Evolutionary conservation across 1,140 invertebrate genomes (phyloP).

Genomic region (Hyles euphorbiae): DNA sequence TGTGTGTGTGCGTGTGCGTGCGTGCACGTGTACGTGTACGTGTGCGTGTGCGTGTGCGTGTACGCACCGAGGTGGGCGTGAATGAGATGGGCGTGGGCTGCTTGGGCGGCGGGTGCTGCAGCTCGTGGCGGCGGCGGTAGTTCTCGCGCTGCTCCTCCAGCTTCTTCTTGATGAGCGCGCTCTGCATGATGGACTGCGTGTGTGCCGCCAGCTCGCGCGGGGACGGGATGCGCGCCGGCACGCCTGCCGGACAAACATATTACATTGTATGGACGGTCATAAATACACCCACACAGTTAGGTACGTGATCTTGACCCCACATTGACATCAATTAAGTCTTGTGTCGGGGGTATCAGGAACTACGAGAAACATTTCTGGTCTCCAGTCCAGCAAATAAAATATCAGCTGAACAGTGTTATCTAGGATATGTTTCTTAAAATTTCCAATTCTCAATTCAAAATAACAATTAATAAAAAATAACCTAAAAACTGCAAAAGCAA

Average conservation of each 20-base stretch:
- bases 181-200: conserved; percentile 89
- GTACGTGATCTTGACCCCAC: too few species aligned
- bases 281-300: too few species aligned
- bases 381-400: too few species aligned
- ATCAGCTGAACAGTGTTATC: too few species aligned
- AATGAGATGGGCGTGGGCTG: conserved; percentile 85
- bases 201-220: conserved; percentile 88
- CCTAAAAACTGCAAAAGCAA: background rate
- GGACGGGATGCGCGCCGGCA: conserved; percentile 85
- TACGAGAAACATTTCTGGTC: too few species aligned
- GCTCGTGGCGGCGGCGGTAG: conserved; percentile 85
- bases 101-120: conserved; percentile 63
- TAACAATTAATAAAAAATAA: background rate
- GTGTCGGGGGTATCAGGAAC: too few species aligned
- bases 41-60: conserved; percentile 19
- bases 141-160: conserved; percentile 90
- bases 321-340: too few species aligned
- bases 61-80: conserved; percentile 87
- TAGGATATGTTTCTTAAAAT: too few species aligned
- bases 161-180: conserved; percentile 89
- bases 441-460: too few species aligned
- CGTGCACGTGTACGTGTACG: too few species aligned
- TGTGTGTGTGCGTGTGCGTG: too few species aligned
- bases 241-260: conserved; percentile 59
- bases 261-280: background rate